Percentiles rank a stretch among this genome's conserved stretches.
These are phyloP conservation scores for Anseranas semipalmata DNA, from an alignment of 2,113 vertebrate species.

Conservation along the genomic window DNA sequence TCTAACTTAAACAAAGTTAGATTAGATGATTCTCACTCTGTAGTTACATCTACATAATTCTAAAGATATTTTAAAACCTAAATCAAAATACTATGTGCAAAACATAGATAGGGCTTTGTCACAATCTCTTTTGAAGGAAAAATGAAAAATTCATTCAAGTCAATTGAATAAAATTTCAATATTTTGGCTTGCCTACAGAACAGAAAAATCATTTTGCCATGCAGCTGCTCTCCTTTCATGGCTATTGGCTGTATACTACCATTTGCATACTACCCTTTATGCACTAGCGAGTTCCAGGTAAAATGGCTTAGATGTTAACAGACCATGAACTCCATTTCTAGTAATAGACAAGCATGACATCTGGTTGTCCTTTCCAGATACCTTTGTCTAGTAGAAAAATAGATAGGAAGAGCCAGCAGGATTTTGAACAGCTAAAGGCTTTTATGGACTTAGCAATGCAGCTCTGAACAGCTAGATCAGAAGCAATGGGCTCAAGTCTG, in stretches of 20 bases:
- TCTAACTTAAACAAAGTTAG: background rate
- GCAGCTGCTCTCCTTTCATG: background rate
- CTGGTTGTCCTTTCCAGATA: background rate
- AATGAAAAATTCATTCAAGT: background rate
- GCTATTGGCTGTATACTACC: background rate
- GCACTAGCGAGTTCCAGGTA: background rate
- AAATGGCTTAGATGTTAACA: background rate
- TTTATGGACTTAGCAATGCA: background rate
- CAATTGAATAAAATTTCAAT: background rate
- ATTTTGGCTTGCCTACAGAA: background rate
- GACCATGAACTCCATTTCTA: background rate
- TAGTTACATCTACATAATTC: background rate
- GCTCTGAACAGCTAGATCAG: background rate
- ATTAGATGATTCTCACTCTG: background rate
- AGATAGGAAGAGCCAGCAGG: background rate
- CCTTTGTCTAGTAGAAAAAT: background rate
- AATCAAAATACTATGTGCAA: background rate
- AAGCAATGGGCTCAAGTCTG: rapidly evolving
- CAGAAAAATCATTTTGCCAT: background rate
- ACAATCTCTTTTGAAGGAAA: background rate
- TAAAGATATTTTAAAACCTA: background rate
- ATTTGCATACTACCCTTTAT: background rate
- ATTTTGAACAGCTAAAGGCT: background rate
- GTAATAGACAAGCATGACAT: background rate
- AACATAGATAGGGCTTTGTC: background rate